Percentiles rank a stretch among this genome's conserved stretches.
Conservation (phyloP, 1,140 invertebrate species). For the Halesus radiatus region DNA sequence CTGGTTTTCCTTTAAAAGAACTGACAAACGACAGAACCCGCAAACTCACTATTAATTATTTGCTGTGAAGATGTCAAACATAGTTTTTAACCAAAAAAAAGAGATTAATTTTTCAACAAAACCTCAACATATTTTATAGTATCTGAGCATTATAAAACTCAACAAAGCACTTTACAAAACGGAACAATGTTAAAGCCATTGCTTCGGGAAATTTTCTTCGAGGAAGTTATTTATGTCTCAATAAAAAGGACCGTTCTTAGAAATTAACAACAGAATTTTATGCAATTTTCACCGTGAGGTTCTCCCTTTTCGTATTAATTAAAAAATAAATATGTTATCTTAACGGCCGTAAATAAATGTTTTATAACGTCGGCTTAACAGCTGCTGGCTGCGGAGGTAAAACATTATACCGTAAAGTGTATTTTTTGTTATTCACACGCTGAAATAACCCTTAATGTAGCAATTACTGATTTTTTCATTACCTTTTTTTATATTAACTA, state of each 20-base stretch:
- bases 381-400: not conserved
- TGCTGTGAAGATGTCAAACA: too few species aligned
- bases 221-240: not conserved
- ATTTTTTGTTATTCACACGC: too few species aligned
- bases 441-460: too few species aligned
- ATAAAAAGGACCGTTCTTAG: slow-evolving; percentile 7
- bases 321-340: slow-evolving; percentile 17
- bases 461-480: too few species aligned
- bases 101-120: too few species aligned
- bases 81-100: too few species aligned
- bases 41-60: too few species aligned
- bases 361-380: not conserved
- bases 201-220: not conserved
- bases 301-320: not conserved
- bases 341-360: not conserved
- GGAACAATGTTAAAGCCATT: not conserved
- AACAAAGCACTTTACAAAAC: not conserved
- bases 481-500: too few species aligned
- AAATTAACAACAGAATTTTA: slow-evolving; percentile 16
- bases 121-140: not conserved
- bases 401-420: not conserved
- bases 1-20: too few species aligned
- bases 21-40: too few species aligned
- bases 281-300: slow-evolving; percentile 4
- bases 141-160: not conserved